Evolutionary conservation across 2,888 invertebrate species (phyloP).

Genomic region (Chydorus sphaericus): DNA sequence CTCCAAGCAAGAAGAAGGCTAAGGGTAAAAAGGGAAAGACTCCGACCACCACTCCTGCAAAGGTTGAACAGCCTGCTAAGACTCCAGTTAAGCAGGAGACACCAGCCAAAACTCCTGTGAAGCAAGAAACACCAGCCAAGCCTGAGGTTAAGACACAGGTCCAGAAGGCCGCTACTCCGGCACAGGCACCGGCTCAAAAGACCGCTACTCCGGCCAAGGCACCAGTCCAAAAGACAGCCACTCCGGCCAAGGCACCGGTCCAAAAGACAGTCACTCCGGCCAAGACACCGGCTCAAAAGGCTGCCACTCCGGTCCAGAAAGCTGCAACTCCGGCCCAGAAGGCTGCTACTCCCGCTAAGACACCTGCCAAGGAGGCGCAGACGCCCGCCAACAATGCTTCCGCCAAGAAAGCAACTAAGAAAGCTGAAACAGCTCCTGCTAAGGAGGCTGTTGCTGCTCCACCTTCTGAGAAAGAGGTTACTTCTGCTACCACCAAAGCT

Average conservation of each 20-base stretch:
- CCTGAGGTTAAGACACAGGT: background rate
- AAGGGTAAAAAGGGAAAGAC: too few species aligned
- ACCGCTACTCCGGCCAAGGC: background rate
- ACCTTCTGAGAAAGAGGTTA: background rate
- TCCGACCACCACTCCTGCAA: too few species aligned
- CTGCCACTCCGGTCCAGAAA: background rate
- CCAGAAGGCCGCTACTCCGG: background rate
- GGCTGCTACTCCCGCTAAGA: background rate
- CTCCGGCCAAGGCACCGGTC: background rate
- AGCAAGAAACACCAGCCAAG: background rate
- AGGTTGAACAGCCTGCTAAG: background rate
- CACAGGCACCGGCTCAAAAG: background rate
- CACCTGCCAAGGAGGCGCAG: slow-evolving; percentile 4
- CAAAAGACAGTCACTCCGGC: background rate
- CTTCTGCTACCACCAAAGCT: background rate
- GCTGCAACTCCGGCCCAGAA: slow-evolving; percentile 6
- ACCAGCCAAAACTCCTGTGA: background rate
- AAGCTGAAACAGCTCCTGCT: background rate
- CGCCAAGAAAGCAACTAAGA: background rate
- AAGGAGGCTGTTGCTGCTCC: background rate
- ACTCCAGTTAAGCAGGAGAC: background rate
- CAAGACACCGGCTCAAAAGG: slow-evolving; percentile 1
- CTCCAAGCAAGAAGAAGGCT: too few species aligned
- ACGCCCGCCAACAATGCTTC: slow-evolving; percentile 2
- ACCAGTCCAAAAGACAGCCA: background rate